phyloP scores from a whole-genome alignment of 2,113 vertebrate species.

The Megaceryle maxima region DNA sequence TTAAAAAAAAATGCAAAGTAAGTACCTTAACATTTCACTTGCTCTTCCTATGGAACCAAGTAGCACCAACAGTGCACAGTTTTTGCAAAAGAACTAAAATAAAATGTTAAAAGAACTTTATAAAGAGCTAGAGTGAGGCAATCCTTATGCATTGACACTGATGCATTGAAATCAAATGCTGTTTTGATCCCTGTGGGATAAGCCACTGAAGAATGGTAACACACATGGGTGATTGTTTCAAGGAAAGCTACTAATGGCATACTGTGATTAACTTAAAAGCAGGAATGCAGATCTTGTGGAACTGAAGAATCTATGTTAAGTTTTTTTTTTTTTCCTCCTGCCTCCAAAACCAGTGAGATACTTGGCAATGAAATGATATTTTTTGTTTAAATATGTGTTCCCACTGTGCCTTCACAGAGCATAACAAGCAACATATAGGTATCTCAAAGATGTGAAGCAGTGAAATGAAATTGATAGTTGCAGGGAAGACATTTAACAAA shows the following conservation, averaged over 20 bases:
- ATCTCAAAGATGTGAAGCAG: neutral
- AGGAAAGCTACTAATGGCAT: neutral
- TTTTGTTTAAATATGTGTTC: neutral
- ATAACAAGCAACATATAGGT: neutral
- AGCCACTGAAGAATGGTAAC: neutral
- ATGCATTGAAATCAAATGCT: neutral
- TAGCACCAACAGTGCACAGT: neutral
- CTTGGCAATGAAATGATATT: neutral
- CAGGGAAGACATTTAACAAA: neutral
- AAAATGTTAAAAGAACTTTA: neutral
- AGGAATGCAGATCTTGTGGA: neutral
- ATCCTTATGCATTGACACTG: neutral
- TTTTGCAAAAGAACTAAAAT: neutral
- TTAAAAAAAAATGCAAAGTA: neutral
- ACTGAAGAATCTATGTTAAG: neutral
- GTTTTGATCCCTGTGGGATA: neutral
- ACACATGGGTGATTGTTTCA: neutral
- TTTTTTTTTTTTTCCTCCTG: neutral
- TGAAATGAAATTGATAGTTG: neutral
- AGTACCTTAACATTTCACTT: neutral
- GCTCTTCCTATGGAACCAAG: neutral
- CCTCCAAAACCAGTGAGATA: neutral
- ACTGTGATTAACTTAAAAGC: neutral
- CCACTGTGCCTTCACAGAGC: neutral
- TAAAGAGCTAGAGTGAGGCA: neutral